Evolutionary conservation across 2,113 vertebrate species (phyloP), one percentile per base, ranked within the genome.

Genomic region (Toxostoma redivivum): DNA sequence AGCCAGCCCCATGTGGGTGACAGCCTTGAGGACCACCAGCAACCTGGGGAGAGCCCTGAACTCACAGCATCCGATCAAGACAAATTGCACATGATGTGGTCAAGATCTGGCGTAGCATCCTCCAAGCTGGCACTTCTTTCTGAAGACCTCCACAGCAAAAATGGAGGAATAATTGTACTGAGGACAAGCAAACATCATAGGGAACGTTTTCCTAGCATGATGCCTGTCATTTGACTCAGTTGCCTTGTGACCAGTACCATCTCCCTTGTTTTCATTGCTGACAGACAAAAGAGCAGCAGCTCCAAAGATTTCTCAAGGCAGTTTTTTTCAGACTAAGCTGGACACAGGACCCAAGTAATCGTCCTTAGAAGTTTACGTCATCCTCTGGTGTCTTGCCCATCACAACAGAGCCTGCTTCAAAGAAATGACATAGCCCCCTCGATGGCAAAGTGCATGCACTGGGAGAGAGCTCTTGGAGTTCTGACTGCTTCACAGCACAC

Each of bases 391-490:
- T 64, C 82, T 80, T 97, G 97, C 98, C 98, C 93, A 97, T 96
- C 94, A 97, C 96, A 97, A 98, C 81, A 98, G 42, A 93, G 93
- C 69, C 97, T 94, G 90, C 95, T 97, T 98, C 97, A 97, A 97
- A 98, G 97, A 94, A 95, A 81, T 95, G 17, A 96, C 95, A 96
- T 66, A 92, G 91, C 65, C 94, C 95, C 83, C 94, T 96, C 10
- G 2, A 95, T 88, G 94, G 96, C 96, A 96, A 96, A 97, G 92
- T 94, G 96, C 93, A 94, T 66, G 53, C 22, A 80, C 95, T 96
- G 92, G 84, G 97, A 96, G 94, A 96, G 91, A 92, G 80, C 87
- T 88, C 53, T 90, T 91, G 92, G 84, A 64, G 90, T 96, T 92
- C 81, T 94, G 91, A 95, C 83, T 90, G 91, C 91, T 93, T 90